Evolutionary conservation across 2,113 vertebrate species (phyloP).

Genomic region (Alectura lathami): DNA sequence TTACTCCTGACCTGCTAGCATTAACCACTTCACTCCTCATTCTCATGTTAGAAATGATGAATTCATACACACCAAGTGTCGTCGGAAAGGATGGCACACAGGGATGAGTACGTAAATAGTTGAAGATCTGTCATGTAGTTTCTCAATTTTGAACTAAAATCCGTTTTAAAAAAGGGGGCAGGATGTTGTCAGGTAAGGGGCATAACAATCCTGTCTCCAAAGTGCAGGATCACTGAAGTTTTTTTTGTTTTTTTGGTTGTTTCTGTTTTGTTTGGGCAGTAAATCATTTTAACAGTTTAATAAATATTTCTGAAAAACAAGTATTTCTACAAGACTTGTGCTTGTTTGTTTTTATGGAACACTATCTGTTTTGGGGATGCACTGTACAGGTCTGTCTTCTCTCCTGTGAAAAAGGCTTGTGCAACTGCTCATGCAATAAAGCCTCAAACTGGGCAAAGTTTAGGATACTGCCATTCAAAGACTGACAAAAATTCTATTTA

Average conservation of each 20-base stretch:
- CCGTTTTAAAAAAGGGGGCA: conserved; percentile 8
- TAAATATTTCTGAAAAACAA: conserved; percentile 65
- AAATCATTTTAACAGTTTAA: conserved; percentile 69
- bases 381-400: background rate
- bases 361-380: background rate
- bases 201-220: background rate
- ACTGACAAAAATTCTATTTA: background rate
- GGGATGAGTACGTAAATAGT: background rate
- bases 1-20: background rate
- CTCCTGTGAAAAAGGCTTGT: background rate
- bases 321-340: background rate
- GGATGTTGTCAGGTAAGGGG: conserved; percentile 4
- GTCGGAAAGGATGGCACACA: fast-evolving
- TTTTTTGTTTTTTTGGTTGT: background rate
- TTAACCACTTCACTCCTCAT: background rate
- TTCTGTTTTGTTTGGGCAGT: background rate
- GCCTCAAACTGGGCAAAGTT: background rate
- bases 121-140: background rate
- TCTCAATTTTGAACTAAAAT: background rate
- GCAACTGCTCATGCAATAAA: background rate
- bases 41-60: background rate
- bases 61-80: background rate
- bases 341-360: background rate
- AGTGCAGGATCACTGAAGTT: conserved; percentile 10
- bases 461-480: background rate